Evolutionary conservation across 2,888 invertebrate species (phyloP), one percentile per base, ranked within the genome.

Genomic region (Cepaea hortensis): DNA sequence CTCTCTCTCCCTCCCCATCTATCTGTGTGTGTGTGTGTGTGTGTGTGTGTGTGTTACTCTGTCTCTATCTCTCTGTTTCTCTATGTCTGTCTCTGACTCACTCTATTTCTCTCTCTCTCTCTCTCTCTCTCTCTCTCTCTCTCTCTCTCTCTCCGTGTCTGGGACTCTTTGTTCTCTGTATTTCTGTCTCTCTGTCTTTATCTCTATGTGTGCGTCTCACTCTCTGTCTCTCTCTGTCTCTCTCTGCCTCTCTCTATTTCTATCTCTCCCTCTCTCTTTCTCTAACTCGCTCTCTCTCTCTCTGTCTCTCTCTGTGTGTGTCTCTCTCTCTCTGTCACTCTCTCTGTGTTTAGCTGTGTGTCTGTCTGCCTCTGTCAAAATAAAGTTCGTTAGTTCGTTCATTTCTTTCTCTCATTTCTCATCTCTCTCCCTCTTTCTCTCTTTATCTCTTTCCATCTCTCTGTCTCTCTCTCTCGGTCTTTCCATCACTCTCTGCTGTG

Each of bases 1-100:
- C 81, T 68, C 9, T 68, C 81, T 73, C 11, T 72, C 73, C 72
- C n/a, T 50, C 83, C 50, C 20, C 48, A 11, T 81, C n/a, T 81
- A 3, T 81, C n/a, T 81, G 0, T 81, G 35, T 35, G 35, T 35
- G 35, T 35, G 35, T 35, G 35, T 35, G 35, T 35, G 35, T 35
- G 35, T 35, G 35, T 35, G 35, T 35, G 35, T 35, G 0, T 1
- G 35, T 35, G 35, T 35, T 35, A 35, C 35, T 35, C 81, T 81
- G 2, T 48, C 81, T 81, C 11, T n/a, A 23, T 81, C 11, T 81
- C 46, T 68, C 48, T 46, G 11, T 81, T 7, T 48, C 81, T 46
- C 23, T 13, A 11, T 23, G 6, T 23, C 72, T 13, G 9, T 13
- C 72, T 72, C 6, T 7, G 7, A 35, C 4, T 72, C 35, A 9